Conservation (phyloP, 2,113 vertebrate genomes). For the Cryptomyrus ogoouensis region DNA sequence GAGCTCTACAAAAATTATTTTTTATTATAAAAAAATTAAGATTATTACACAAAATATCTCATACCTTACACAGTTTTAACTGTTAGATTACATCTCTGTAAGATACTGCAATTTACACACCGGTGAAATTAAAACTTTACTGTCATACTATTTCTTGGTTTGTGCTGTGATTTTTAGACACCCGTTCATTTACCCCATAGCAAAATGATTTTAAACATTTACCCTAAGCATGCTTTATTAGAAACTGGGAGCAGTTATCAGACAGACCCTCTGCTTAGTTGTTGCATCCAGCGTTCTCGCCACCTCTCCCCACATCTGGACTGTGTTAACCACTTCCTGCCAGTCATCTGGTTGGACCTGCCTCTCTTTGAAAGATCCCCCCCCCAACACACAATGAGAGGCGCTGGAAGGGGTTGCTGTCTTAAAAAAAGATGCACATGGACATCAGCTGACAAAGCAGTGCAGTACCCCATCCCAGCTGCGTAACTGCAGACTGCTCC, state of each 20-base stretch:
- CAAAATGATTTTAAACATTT: neutral
- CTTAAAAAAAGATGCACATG: conserved; percentile 31
- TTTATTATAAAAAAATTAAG: no score
- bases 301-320: conserved; percentile 59
- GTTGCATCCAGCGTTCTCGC: conserved; percentile 26
- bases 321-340: conserved; percentile 62
- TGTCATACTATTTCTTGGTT: neutral
- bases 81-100: neutral
- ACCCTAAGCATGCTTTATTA: neutral
- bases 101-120: neutral
- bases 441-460: conserved; percentile 12
- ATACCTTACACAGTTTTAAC: neutral
- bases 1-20: neutral
- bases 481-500: neutral
- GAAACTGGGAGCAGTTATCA: neutral
- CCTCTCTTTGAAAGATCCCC: conserved; percentile 28
- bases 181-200: neutral
- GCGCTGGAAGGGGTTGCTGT: conserved; percentile 27
- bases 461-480: neutral
- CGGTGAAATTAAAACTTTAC: neutral
- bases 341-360: conserved; percentile 53
- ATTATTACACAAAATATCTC: neutral
- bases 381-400: conserved; percentile 14
- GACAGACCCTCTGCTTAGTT: conserved; percentile 21
- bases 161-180: neutral